These are phyloP conservation scores for Dunckerocampus dactyliophorus DNA, from an alignment of 2,113 vertebrate species.

Conservation along the genomic window DNA sequence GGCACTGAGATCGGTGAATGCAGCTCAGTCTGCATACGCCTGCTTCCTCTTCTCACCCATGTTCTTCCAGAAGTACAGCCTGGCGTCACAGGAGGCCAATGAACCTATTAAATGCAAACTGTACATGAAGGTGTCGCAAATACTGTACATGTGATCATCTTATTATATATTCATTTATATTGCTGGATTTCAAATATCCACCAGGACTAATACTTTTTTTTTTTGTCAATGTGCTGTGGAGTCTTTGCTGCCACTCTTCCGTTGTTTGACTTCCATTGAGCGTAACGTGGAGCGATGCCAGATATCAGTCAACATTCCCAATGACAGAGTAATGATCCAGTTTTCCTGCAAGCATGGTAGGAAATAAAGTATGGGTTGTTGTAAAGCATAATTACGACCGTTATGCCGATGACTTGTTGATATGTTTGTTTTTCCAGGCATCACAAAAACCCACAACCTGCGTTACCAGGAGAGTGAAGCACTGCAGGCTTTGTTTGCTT, in stretches of 20 bases:
- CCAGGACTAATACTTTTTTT: neutral
- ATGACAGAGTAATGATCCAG: constrained; percentile 74
- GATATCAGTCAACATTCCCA: constrained; percentile 69
- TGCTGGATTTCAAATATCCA: no score
- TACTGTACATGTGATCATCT: neutral
- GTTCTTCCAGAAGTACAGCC: constrained; percentile 85
- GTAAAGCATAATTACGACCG: neutral
- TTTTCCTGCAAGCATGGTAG: constrained; percentile 89
- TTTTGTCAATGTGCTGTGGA: constrained; percentile 45
- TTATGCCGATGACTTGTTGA: neutral
- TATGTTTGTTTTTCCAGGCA: constrained; percentile 63
- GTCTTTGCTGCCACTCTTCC: constrained; percentile 87
- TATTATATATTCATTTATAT: neutral
- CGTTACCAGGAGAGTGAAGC: constrained; percentile 83
- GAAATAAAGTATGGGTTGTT: constrained; percentile 20
- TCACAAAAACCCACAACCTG: constrained; percentile 87
- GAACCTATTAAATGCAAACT: constrained; percentile 77
- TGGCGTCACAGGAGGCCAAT: constrained; percentile 44
- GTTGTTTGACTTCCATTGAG: constrained; percentile 78
- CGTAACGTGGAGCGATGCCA: constrained; percentile 83
- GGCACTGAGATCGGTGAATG: constrained; percentile 84
- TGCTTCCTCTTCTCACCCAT: constrained; percentile 83
- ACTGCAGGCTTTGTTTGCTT: constrained; percentile 84
- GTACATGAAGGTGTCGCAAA: constrained; percentile 78
- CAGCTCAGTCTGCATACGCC: constrained; percentile 83